These are phyloP conservation scores for Phrynocephalus vlangalii DNA, from an alignment of 2,797 vertebrate species.

Conservation along the genomic window DNA sequence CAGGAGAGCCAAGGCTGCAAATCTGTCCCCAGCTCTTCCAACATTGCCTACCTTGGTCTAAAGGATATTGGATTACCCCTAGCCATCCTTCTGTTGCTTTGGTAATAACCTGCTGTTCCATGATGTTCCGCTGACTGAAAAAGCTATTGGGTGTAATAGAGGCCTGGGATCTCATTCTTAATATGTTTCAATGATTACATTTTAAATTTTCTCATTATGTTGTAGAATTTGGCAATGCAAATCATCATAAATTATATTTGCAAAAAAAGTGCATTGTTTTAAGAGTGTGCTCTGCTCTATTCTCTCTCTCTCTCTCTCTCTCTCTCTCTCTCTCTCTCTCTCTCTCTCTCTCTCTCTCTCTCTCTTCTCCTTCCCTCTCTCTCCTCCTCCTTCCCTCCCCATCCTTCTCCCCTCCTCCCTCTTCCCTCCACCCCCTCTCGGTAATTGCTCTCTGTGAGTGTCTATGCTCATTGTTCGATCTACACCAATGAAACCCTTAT, in stretches of 20 bases:
- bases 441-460: too few relatives aligned
- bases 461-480: not conserved
- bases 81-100: constrained; percentile 43
- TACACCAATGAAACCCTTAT: not conserved
- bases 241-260: constrained; percentile 56
- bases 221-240: constrained; percentile 64
- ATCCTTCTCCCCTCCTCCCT: not conserved
- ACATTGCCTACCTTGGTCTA: not conserved
- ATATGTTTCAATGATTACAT: constrained; percentile 65
- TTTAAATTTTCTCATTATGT: constrained; percentile 65
- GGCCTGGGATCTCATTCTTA: constrained; percentile 54
- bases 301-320: not conserved
- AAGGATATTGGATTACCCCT: constrained; percentile 58
- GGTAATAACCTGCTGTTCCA: constrained; percentile 61
- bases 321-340: not conserved
- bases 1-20: too few relatives aligned
- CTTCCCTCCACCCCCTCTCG: not conserved
- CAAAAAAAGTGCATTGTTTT: constrained; percentile 55
- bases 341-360: not conserved
- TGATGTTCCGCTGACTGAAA: constrained; percentile 65
- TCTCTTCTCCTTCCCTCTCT: too few relatives aligned
- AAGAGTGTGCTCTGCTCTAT: constrained; percentile 26
- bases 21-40: too few relatives aligned
- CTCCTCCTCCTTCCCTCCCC: not conserved
- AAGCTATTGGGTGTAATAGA: constrained; percentile 67